These are phyloP conservation scores for Drosophila novamexicana DNA, from an alignment of 1,140 invertebrate species.

Conservation along the genomic window DNA sequence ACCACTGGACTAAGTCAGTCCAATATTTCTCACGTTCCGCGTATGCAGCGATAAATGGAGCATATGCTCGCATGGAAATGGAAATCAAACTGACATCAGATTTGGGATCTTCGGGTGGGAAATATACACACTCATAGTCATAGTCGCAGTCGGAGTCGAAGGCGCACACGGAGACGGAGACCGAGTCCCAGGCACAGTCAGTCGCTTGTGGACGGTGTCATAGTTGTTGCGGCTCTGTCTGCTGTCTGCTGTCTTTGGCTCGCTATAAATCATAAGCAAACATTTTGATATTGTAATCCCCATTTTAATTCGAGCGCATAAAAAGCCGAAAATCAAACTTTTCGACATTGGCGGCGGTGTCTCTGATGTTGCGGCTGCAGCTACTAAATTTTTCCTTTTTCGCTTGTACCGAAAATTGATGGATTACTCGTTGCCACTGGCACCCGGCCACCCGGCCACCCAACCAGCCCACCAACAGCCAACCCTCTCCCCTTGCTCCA, in stretches of 20 bases:
- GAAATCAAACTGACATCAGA: constrained; percentile 21
- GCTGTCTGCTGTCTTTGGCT: constrained; percentile 67
- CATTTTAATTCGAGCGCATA: constrained; percentile 83
- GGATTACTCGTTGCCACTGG: constrained; percentile 66
- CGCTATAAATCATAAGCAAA: constrained; percentile 84
- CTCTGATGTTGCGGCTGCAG: constrained; percentile 74
- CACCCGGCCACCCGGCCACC: not conserved
- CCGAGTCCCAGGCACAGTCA: not conserved
- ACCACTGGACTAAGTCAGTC: constrained; percentile 75
- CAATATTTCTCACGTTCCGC: constrained; percentile 77
- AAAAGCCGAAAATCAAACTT: constrained; percentile 84
- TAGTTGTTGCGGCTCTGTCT: constrained; percentile 24
- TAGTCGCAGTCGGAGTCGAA: too few species aligned
- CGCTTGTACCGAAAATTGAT: constrained; percentile 73
- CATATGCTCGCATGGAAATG: constrained; percentile 46
- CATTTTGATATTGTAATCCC: constrained; percentile 84
- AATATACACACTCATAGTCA: constrained; percentile 9
- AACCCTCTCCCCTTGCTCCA: not conserved
- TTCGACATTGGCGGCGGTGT: constrained; percentile 79
- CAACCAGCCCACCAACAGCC: not conserved
- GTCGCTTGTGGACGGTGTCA: not conserved
- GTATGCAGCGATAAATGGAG: constrained; percentile 52
- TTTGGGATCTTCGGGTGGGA: constrained; percentile 29
- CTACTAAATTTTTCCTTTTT: constrained; percentile 62
- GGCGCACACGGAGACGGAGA: constrained; percentile 9